These are phyloP conservation scores for Myanophis thanlyinensis DNA, from an alignment of 2,113 vertebrate species.

Conservation along the genomic window DNA sequence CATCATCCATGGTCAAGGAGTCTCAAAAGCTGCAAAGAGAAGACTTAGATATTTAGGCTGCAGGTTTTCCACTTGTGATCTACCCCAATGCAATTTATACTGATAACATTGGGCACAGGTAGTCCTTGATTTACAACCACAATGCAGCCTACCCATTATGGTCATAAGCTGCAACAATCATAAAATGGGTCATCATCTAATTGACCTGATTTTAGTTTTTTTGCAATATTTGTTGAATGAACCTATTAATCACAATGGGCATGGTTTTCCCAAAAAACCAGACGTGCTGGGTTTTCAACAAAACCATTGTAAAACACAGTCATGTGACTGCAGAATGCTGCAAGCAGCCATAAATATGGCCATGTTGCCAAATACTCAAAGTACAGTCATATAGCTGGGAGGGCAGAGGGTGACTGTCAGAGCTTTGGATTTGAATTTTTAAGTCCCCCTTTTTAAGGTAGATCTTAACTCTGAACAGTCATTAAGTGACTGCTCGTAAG, in stretches of 20 bases:
- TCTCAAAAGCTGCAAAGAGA: background rate
- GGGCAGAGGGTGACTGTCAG: background rate
- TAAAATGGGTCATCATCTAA: background rate
- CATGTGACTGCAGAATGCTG: background rate
- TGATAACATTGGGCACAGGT: background rate
- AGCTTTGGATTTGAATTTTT: background rate
- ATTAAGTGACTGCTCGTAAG: background rate
- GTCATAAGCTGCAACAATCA: background rate
- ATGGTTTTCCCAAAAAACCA: background rate
- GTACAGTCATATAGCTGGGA: background rate
- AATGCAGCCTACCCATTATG: background rate
- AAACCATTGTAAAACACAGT: background rate
- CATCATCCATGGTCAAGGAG: background rate
- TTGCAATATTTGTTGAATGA: background rate
- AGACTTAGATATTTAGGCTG: background rate
- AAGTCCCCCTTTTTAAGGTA: background rate
- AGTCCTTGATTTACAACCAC: background rate
- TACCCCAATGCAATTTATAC: background rate
- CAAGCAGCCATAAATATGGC: background rate
- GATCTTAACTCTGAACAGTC: background rate
- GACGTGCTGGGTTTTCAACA: background rate
- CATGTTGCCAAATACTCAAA: background rate
- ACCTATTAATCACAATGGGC: rapidly evolving
- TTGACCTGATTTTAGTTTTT: background rate
- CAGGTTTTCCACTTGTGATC: background rate